A percentile compares a stretch with the other conserved stretches of the same genome.
These are phyloP conservation scores for Condylostylus longicornis DNA, from an alignment of 1,140 invertebrate genomes.

Conservation along the genomic window DNA sequence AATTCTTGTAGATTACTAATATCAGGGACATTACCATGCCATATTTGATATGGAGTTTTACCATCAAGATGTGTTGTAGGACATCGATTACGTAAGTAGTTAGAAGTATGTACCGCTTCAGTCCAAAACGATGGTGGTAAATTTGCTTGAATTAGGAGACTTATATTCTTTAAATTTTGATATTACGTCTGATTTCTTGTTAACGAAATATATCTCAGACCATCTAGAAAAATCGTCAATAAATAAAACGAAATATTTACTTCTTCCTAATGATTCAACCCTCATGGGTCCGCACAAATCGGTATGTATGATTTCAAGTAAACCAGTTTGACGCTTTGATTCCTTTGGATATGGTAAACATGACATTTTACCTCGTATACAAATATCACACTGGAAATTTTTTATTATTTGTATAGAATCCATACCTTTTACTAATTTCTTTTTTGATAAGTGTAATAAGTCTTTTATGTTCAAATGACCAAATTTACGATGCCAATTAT, in stretches of 20 bases:
- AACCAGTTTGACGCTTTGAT: not conserved
- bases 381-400: not conserved
- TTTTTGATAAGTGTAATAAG: not conserved
- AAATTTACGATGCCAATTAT: not conserved
- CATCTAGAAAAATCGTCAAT: conserved; percentile 7
- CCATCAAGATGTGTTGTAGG: not conserved
- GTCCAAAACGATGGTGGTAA: conserved; percentile 30
- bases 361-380: not conserved
- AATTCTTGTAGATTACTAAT: conserved; percentile 19
- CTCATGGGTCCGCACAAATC: not conserved
- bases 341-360: not conserved
- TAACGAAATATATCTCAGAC: not conserved
- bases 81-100: conserved; percentile 2
- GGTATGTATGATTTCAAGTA: not conserved
- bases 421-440: not conserved
- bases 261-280: not conserved
- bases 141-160: conserved; percentile 15
- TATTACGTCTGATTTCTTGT: no score
- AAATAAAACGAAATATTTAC: not conserved
- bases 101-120: conserved; percentile 29
- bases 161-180: conserved; percentile 5
- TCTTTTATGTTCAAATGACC: not conserved
- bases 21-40: conserved; percentile 11
- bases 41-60: conserved; percentile 1
- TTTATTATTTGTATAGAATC: not conserved